Evolutionary conservation across 2,113 vertebrate species (phyloP).

Genomic region (Phodopus roborovskii): DNA sequence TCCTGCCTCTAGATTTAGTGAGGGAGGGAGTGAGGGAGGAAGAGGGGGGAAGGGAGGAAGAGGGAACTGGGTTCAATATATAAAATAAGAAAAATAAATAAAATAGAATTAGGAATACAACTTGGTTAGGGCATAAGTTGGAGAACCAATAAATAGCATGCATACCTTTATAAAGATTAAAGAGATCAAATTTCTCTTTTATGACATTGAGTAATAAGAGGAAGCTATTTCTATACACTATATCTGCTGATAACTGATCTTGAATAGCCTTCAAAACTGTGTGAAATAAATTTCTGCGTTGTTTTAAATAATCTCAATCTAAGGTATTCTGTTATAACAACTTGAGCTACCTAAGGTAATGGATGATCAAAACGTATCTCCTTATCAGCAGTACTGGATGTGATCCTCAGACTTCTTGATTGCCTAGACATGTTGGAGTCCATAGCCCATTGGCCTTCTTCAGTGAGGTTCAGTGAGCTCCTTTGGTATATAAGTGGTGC

Average conservation of each 20-base stretch:
- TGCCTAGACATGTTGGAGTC: accelerated
- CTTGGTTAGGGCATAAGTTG: not conserved
- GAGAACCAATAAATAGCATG: not conserved
- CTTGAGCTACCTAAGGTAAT: not conserved
- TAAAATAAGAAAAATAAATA: too few relatives aligned
- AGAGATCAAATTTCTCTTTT: not conserved
- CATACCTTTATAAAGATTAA: not conserved
- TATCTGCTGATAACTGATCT: not conserved
- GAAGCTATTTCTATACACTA: accelerated
- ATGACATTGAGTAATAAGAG: too few relatives aligned
- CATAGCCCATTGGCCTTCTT: accelerated
- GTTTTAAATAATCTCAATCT: not conserved
- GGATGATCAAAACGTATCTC: not conserved
- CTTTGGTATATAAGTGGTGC: accelerated
- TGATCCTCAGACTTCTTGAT: too few relatives aligned
- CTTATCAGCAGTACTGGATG: not conserved
- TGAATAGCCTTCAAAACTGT: not conserved
- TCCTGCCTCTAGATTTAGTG: too few relatives aligned
- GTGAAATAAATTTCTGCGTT: not conserved
- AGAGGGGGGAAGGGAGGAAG: too few relatives aligned
- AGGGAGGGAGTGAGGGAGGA: too few relatives aligned
- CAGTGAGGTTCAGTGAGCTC: not conserved
- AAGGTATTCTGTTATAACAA: not conserved
- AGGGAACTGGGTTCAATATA: too few relatives aligned
- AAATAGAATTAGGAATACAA: not conserved